Evolutionary conservation across 1,140 invertebrate species (phyloP).

Genomic region (Lordiphosa mommai): DNA sequence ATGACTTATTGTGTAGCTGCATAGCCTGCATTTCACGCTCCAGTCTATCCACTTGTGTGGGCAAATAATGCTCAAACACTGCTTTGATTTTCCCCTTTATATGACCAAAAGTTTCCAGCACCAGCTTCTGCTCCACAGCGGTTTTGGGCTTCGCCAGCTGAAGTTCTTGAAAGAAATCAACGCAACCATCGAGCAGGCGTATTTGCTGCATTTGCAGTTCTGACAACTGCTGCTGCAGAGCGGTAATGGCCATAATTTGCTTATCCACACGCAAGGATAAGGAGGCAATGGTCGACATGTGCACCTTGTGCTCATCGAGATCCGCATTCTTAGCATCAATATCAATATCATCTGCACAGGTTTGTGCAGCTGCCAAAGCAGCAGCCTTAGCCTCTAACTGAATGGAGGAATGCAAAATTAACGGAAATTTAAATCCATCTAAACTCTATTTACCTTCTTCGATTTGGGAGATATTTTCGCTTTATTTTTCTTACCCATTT

Average conservation of each 20-base stretch:
- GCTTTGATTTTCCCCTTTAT: slow-evolving; percentile 26
- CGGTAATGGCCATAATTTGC: slow-evolving; percentile 17
- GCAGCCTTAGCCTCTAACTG: background rate
- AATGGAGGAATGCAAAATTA: too few relatives aligned
- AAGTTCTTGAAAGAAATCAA: slow-evolving; percentile 25
- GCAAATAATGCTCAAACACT: slow-evolving; percentile 23
- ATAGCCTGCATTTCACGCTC: slow-evolving; percentile 14
- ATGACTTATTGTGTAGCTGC: background rate
- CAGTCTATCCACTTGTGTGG: slow-evolving; percentile 17
- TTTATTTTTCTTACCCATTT: slow-evolving; percentile 38
- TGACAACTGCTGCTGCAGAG: slow-evolving; percentile 21
- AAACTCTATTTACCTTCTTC: slow-evolving; percentile 13
- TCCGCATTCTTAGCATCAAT: background rate
- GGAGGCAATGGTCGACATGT: slow-evolving; percentile 19
- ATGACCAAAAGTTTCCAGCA: slow-evolving; percentile 19
- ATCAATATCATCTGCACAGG: background rate
- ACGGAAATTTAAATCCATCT: background rate
- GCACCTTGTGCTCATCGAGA: slow-evolving; percentile 3
- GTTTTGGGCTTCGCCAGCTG: slow-evolving; percentile 2
- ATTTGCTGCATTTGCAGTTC: slow-evolving; percentile 26
- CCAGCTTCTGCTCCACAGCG: slow-evolving; percentile 4
- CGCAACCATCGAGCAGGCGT: slow-evolving; percentile 20
- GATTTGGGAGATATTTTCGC: background rate
- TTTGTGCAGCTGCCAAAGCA: background rate
- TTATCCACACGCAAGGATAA: slow-evolving; percentile 23